Conservation (phyloP, 2,113 vertebrate species). For the Upupa epops region DNA sequence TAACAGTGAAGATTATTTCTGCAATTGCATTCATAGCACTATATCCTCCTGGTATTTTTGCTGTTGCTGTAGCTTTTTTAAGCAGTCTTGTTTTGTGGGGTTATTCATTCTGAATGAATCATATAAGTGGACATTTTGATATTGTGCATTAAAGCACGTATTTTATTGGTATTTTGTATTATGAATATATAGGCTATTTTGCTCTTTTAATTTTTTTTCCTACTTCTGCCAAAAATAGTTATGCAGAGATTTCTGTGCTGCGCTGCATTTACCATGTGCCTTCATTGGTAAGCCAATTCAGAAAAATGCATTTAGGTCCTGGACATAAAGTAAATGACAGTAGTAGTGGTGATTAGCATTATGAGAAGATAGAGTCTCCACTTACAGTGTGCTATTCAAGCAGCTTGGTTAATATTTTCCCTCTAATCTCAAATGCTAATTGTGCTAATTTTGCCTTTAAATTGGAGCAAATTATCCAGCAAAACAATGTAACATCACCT, state of each 20-base stretch:
- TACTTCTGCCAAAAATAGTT: background rate
- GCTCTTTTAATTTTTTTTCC: background rate
- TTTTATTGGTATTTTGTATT: background rate
- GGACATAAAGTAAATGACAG: background rate
- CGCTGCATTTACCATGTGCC: background rate
- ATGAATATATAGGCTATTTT: background rate
- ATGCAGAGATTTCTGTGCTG: background rate
- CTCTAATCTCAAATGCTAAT: constrained; percentile 13
- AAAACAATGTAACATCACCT: background rate
- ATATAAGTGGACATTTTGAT: background rate
- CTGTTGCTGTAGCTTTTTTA: background rate
- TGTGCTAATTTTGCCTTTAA: constrained; percentile 32
- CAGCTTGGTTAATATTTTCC: background rate
- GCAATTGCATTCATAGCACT: background rate
- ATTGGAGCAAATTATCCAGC: background rate
- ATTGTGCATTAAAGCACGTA: background rate
- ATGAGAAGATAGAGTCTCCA: background rate
- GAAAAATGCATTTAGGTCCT: background rate
- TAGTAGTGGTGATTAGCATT: background rate
- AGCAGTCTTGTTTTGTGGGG: background rate
- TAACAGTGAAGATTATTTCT: background rate
- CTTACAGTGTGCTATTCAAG: background rate
- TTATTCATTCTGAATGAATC: background rate
- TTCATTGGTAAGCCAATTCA: background rate
- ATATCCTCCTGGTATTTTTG: background rate